These are phyloP conservation scores for Copidosoma floridanum DNA, from an alignment of 1,140 invertebrate genomes.

Conservation along the genomic window DNA sequence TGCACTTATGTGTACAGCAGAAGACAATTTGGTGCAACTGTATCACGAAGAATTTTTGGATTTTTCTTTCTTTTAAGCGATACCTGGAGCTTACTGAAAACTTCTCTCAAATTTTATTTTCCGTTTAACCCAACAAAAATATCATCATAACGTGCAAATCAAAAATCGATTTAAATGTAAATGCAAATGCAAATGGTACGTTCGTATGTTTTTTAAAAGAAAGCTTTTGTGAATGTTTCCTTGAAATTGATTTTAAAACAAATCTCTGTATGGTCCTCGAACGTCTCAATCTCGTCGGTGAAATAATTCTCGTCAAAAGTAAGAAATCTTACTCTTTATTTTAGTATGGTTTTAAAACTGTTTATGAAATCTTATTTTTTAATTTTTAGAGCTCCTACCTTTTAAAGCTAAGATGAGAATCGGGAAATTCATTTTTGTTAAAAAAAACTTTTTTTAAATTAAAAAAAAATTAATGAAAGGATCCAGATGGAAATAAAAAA, in stretches of 20 bases:
- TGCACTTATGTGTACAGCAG: neutral
- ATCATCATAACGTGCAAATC: no score
- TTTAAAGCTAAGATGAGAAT: constrained; percentile 14
- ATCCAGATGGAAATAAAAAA: constrained; percentile 1
- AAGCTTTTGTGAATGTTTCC: no score
- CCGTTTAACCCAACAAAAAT: no score
- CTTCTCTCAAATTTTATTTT: no score
- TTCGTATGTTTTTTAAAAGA: no score
- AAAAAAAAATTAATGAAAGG: constrained; percentile 3
- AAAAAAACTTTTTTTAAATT: constrained; percentile 8
- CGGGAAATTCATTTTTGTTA: constrained; percentile 6
- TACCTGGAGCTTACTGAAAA: no score
- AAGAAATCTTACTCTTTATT: neutral
- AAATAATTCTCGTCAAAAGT: neutral
- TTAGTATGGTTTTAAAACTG: neutral
- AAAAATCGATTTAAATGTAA: no score
- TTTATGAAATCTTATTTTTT: neutral
- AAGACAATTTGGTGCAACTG: neutral
- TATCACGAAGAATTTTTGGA: constrained; percentile 5
- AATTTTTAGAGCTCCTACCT: constrained; percentile 4
- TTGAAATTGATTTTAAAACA: no score
- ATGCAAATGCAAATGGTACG: no score
- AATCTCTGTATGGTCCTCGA: neutral
- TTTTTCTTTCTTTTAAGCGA: no score
- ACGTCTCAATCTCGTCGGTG: constrained; percentile 15